Evolutionary conservation across 2,113 vertebrate species (phyloP), one percentile per base, ranked within the genome.

Genomic region (Platanista minor): DNA sequence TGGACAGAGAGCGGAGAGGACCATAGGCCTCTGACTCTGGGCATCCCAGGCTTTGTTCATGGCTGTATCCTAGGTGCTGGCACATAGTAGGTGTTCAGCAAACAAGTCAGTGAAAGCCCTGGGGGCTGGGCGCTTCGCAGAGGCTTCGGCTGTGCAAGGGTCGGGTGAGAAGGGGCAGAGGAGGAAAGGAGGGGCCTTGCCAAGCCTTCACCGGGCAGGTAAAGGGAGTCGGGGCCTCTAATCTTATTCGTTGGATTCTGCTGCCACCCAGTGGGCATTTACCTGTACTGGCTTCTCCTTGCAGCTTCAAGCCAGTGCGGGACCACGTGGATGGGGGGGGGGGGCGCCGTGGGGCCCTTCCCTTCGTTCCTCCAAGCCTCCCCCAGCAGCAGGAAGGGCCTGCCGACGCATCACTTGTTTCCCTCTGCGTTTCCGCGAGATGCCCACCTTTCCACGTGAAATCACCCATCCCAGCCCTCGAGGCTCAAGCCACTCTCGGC

Each of bases 261-360:
- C 97, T 96, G 97, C 97, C 97, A 93, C 92, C 97, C 33, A 93
- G 96, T 95, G 97, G 92, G 14, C 64, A 82, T 90, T 94, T 85
- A 62, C 84, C 92, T 93, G 49, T 80, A 78, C 54, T 92, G 91
- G 25, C 5, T 23, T 6, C 78, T 49, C 13, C 64, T 17, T 13
- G 4, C 3, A 2, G 46, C 31, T 15, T 54, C 25, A 14, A 29
- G 66, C 27, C 46, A 3, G 7, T 0, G 17, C 1, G 2, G 27
- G 36, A 17, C 43, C 39, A 21, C 3, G 23, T 5, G 25, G 36
- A 20, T 12, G 5, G 1, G 13, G 27, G 33, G 29, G 57, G 23
- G 5, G n/a, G n/a, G n/a, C n/a, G n/a, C n/a, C n/a, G n/a, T n/a
- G n/a, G n/a, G 1, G 18, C 17, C 33, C 74, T 57, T 18, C 4